These are phyloP conservation scores for Diabrotica balteata DNA, from an alignment of 2,888 invertebrate species.

Conservation along the genomic window DNA sequence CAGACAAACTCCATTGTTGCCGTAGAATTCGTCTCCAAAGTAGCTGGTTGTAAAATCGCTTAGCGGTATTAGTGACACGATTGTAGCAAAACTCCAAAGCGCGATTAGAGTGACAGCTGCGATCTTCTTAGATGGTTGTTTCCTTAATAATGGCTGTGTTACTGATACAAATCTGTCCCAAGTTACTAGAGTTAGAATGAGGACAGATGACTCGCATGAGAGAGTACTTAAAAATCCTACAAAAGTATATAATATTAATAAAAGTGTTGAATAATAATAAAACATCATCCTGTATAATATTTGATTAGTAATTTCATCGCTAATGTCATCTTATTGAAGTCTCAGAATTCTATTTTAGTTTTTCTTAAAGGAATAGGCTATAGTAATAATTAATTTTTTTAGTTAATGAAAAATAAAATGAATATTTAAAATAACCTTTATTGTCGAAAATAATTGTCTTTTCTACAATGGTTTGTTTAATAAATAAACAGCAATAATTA, in stretches of 20 bases:
- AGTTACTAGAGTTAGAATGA: slow-evolving; percentile 67
- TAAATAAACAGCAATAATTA: no score
- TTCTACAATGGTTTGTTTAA: no score
- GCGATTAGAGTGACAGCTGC: slow-evolving; percentile 61
- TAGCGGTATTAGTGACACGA: slow-evolving; percentile 63
- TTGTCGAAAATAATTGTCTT: no score
- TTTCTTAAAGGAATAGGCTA: no score
- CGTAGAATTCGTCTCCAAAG: slow-evolving; percentile 67
- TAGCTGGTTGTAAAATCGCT: slow-evolving; percentile 58
- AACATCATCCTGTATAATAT: no score
- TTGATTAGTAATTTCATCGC: no score
- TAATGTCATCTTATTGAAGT: no score
- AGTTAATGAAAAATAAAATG: no score
- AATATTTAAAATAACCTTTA: no score
- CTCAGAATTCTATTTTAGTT: no score
- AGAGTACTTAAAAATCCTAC: slow-evolving; percentile 67
- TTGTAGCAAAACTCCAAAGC: slow-evolving; percentile 64
- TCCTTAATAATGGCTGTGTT: slow-evolving; percentile 63
- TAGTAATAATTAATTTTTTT: no score
- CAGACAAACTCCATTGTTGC: slow-evolving; percentile 68
- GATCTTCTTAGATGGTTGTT: slow-evolving; percentile 58
- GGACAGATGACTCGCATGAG: slow-evolving; percentile 68
- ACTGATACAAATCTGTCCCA: slow-evolving; percentile 69
- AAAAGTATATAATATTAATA: slow-evolving; percentile 29
- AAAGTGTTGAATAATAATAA: no score